These are phyloP conservation scores for Oryzias curvinotus DNA, from an alignment of 2,113 vertebrate species.

Conservation along the genomic window DNA sequence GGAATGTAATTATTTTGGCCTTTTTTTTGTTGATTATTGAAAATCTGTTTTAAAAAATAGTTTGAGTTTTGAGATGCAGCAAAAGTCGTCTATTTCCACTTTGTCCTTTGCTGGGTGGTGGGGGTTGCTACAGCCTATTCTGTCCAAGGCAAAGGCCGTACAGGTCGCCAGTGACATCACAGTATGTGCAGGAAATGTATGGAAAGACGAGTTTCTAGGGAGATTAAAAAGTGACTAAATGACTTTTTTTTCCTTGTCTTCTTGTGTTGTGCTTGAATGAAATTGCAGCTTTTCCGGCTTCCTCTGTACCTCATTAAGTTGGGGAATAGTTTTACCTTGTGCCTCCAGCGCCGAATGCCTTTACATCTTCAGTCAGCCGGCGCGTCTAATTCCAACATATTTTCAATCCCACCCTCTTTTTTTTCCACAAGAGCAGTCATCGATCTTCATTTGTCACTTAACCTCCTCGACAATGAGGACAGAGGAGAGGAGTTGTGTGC, in stretches of 20 bases:
- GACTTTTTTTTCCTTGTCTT: slow-evolving; percentile 44
- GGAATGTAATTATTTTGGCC: no score
- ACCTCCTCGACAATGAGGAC: slow-evolving; percentile 72
- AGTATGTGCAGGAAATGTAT: slow-evolving; percentile 27
- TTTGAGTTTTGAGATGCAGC: no score
- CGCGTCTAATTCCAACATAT: slow-evolving; percentile 69
- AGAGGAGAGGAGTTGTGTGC: slow-evolving; percentile 36
- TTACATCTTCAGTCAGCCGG: slow-evolving; percentile 58
- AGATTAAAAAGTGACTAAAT: slow-evolving; percentile 23
- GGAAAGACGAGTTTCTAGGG: slow-evolving; percentile 20
- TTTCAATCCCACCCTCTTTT: slow-evolving; percentile 71
- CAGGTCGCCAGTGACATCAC: not conserved
- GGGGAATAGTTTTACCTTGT: slow-evolving; percentile 64
- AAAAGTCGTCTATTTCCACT: no score
- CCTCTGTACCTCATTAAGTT: slow-evolving; percentile 72
- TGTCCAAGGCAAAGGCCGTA: no score
- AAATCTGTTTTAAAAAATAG: no score
- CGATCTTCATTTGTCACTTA: slow-evolving; percentile 78
- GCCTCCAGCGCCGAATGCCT: slow-evolving; percentile 52
- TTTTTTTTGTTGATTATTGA: no score
- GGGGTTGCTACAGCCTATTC: no score
- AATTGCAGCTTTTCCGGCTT: slow-evolving; percentile 73
- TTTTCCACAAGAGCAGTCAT: slow-evolving; percentile 76
- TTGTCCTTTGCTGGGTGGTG: no score
- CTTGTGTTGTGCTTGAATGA: slow-evolving; percentile 50